phyloP scores from a whole-genome alignment of 2,888 invertebrate genomes.

The Andrena bicolor region DNA sequence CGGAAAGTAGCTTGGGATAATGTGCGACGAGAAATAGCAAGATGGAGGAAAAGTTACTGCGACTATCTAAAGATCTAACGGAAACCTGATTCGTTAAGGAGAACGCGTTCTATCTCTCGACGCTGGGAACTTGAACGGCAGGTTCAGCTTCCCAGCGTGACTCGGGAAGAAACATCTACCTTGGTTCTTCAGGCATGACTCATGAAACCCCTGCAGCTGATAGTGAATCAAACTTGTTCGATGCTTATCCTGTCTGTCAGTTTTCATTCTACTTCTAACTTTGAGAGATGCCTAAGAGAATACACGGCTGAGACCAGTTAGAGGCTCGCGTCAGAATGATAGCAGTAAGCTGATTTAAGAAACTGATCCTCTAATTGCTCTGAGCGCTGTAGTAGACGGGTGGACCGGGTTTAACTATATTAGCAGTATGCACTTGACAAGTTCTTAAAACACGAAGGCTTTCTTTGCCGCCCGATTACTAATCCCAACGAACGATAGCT shows the following conservation, averaged over 20 bases:
- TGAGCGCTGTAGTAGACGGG: slow-evolving; percentile 10
- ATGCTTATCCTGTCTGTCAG: slow-evolving; percentile 37
- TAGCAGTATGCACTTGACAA: not conserved
- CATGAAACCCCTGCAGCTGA: slow-evolving; percentile 44
- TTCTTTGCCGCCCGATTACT: not conserved
- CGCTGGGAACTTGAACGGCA: slow-evolving; percentile 10
- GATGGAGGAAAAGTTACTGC: not conserved
- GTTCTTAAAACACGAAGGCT: not conserved
- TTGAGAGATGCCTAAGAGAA: not conserved
- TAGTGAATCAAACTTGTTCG: slow-evolving; percentile 29
- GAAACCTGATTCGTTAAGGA: not conserved
- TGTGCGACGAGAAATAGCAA: not conserved
- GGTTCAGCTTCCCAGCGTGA: slow-evolving; percentile 7
- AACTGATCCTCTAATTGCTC: not conserved
- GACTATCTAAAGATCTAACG: not conserved
- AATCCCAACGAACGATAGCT: slow-evolving; percentile 66
- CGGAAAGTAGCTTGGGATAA: not conserved
- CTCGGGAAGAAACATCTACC: not conserved
- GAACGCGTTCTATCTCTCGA: not conserved
- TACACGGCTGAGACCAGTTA: slow-evolving; percentile 28
- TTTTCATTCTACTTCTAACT: slow-evolving; percentile 17
- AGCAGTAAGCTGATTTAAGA: not conserved
- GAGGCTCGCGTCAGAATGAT: not conserved
- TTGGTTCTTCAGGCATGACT: slow-evolving; percentile 49
- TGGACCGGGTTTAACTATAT: not conserved